Percentiles rank a stretch among this genome's conserved stretches.
These are phyloP conservation scores for Poeciliopsis presidionis DNA, from an alignment of 2,797 vertebrate genomes.

Conservation along the genomic window DNA sequence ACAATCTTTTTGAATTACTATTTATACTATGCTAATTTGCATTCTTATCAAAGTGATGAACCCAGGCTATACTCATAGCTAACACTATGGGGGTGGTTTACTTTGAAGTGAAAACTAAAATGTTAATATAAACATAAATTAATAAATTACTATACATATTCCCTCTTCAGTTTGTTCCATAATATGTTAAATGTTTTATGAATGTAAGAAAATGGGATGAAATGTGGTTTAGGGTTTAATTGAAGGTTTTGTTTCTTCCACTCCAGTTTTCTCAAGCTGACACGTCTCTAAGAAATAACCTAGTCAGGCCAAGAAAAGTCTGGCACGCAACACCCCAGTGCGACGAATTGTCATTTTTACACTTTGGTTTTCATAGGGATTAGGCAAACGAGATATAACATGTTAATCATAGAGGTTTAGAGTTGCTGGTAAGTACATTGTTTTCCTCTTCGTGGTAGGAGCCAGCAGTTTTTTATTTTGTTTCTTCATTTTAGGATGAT, in stretches of 20 bases:
- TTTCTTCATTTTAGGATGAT: background rate
- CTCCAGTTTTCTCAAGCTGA: background rate
- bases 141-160: background rate
- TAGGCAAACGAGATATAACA: slow-evolving; percentile 17
- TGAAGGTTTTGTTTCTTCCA: background rate
- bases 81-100: background rate
- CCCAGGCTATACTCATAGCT: background rate
- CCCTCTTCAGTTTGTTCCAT: background rate
- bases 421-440: slow-evolving; percentile 14
- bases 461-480: slow-evolving; percentile 4
- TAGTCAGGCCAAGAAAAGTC: slow-evolving; percentile 6
- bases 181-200: background rate
- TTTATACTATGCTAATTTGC: background rate
- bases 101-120: background rate
- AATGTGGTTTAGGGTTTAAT: background rate
- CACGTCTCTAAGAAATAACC: background rate
- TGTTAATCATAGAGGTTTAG: slow-evolving; percentile 18
- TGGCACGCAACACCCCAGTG: background rate
- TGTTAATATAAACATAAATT: background rate
- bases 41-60: background rate
- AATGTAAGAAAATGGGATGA: background rate
- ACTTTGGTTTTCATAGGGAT: slow-evolving; percentile 18
- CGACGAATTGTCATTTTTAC: slow-evolving; percentile 11
- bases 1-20: background rate
- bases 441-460: slow-evolving; percentile 8